phyloP scores from a whole-genome alignment of 2,797 vertebrate genomes.

The Saxicola maurus region DNA sequence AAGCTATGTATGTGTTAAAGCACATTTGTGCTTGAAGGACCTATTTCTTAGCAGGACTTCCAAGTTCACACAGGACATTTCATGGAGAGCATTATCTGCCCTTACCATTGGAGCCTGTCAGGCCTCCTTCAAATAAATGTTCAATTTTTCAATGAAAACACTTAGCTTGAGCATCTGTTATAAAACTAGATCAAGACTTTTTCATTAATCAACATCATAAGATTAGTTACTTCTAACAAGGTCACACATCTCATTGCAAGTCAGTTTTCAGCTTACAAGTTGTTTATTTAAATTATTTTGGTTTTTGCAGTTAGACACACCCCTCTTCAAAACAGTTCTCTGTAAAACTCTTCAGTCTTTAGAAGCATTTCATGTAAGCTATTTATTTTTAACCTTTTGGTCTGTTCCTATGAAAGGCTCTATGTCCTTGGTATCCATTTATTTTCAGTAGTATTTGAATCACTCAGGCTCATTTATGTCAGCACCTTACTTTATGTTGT shows the following conservation, averaged over 20 bases:
- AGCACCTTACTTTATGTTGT: background rate
- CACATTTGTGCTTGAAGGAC: background rate
- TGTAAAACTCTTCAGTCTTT: background rate
- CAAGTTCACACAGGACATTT: background rate
- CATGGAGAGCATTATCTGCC: background rate
- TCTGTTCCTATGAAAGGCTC: background rate
- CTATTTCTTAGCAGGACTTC: background rate
- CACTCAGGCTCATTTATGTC: background rate
- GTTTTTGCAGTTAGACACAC: background rate
- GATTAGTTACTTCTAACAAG: background rate
- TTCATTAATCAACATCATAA: background rate
- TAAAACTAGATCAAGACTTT: background rate
- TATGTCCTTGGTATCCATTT: background rate
- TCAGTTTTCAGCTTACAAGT: background rate
- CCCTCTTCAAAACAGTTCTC: background rate
- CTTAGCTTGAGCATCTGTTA: background rate
- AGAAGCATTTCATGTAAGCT: background rate
- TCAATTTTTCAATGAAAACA: background rate
- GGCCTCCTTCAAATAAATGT: background rate
- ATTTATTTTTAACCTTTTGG: background rate
- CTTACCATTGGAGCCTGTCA: background rate
- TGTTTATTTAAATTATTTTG: background rate
- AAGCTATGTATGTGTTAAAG: background rate
- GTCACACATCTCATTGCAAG: background rate
- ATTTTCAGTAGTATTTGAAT: background rate